Conservation (phyloP, 2,797 vertebrate species). For the Rachycentron canadum region DNA sequence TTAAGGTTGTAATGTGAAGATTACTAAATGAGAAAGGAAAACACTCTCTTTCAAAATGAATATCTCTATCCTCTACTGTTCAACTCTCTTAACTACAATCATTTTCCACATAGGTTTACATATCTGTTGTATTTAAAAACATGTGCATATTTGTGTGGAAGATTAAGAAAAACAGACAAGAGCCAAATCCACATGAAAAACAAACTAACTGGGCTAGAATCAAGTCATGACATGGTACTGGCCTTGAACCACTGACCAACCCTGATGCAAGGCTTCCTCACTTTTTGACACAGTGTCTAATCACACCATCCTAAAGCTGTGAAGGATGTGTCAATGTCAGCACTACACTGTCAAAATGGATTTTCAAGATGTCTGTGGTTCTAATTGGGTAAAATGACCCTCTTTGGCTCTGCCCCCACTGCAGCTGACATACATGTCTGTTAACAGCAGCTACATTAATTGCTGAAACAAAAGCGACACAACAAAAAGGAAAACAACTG, state of each 20-base stretch:
- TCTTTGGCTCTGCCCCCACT: not conserved
- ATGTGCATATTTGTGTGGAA: not conserved
- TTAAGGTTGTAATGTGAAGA: not conserved
- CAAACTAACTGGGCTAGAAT: slow-evolving; percentile 21
- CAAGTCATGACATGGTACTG: slow-evolving; percentile 11
- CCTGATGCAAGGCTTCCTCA: slow-evolving; percentile 2
- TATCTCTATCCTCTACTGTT: not conserved
- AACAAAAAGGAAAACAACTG: not conserved
- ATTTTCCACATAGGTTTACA: not conserved
- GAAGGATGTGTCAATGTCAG: slow-evolving; percentile 55
- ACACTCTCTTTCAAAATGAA: not conserved
- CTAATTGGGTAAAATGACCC: slow-evolving; percentile 19
- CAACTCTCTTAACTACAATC: no score
- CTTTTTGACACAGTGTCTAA: slow-evolving; percentile 48
- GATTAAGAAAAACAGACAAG: not conserved
- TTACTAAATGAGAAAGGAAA: not conserved
- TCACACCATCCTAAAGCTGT: slow-evolving; percentile 53
- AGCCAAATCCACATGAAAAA: not conserved
- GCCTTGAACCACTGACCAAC: slow-evolving; percentile 45
- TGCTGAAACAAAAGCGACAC: not conserved
- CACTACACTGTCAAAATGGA: slow-evolving; percentile 1
- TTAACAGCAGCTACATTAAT: not conserved
- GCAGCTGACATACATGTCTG: no score
- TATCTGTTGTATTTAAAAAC: not conserved
- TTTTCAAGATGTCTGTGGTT: slow-evolving; percentile 14